These are phyloP conservation scores for Phainopepla nitens DNA, from an alignment of 2,113 vertebrate genomes.

Conservation along the genomic window DNA sequence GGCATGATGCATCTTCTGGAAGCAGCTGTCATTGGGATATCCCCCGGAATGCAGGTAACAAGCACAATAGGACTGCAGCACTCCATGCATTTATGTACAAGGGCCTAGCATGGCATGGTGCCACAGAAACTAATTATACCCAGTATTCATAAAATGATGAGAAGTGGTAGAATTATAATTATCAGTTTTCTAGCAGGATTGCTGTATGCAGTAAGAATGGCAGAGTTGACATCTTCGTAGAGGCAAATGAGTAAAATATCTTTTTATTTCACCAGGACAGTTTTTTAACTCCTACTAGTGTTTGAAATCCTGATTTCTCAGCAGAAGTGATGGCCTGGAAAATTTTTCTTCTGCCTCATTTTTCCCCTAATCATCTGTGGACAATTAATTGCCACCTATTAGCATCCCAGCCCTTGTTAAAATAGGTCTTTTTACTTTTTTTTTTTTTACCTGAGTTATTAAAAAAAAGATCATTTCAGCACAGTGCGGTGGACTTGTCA, in stretches of 20 bases:
- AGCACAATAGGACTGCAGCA: background rate
- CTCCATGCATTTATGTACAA: background rate
- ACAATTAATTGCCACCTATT: background rate
- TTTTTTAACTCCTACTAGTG: background rate
- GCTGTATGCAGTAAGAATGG: background rate
- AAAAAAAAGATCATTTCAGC: background rate
- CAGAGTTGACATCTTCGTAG: background rate
- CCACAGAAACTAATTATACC: background rate
- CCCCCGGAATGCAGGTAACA: background rate
- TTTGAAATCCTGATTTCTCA: conserved; percentile 11
- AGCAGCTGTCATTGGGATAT: background rate
- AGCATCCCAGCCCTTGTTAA: background rate
- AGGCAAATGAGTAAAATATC: background rate
- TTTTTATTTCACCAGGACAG: background rate
- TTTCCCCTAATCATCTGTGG: background rate
- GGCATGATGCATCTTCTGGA: background rate
- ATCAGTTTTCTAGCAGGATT: background rate
- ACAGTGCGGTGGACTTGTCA: background rate
- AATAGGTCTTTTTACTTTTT: background rate
- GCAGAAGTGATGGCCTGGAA: background rate
- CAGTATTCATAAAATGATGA: background rate
- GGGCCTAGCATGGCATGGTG: background rate
- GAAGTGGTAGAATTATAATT: background rate
- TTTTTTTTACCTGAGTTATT: background rate
- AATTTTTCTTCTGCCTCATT: conserved; percentile 13